phyloP scores from a whole-genome alignment of 2,888 invertebrate species.

The Terebella lapidaria region DNA sequence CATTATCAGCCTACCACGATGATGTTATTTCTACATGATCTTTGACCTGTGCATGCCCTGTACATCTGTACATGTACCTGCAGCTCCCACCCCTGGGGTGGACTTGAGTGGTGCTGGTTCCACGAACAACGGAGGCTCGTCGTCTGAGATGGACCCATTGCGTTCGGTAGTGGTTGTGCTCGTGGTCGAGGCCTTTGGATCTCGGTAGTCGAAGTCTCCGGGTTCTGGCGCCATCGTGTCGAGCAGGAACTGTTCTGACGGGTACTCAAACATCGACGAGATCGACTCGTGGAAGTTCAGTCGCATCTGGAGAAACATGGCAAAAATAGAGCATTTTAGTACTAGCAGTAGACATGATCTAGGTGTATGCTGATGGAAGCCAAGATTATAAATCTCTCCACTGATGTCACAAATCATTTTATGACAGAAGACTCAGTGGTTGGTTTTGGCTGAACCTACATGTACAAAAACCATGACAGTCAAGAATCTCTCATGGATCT shows the following conservation, averaged over 20 bases:
- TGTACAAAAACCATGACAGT: no score
- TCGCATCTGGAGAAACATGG: slow-evolving; percentile 66
- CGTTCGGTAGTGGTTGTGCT: not conserved
- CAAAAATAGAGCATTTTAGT: not conserved
- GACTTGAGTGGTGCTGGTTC: not conserved
- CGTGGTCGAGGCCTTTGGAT: not conserved
- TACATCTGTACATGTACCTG: not conserved
- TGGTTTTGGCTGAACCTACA: no score
- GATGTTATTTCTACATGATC: no score
- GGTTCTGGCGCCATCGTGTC: slow-evolving; percentile 24
- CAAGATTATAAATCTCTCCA: no score
- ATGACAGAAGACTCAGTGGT: no score
- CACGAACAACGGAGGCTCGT: not conserved
- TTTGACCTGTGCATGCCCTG: no score
- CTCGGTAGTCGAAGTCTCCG: slow-evolving; percentile 20
- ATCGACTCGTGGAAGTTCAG: slow-evolving; percentile 85
- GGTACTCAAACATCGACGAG: slow-evolving; percentile 87
- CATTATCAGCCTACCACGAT: no score
- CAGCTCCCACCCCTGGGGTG: slow-evolving; percentile 1
- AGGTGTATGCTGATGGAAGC: no score
- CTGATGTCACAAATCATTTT: no score
- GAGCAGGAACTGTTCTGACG: slow-evolving; percentile 75
- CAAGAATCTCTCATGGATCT: no score
- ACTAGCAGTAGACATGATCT: not conserved
- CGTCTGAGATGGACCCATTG: not conserved